phyloP scores from a whole-genome alignment of 1,140 invertebrate species.

The Papilio polytes region DNA sequence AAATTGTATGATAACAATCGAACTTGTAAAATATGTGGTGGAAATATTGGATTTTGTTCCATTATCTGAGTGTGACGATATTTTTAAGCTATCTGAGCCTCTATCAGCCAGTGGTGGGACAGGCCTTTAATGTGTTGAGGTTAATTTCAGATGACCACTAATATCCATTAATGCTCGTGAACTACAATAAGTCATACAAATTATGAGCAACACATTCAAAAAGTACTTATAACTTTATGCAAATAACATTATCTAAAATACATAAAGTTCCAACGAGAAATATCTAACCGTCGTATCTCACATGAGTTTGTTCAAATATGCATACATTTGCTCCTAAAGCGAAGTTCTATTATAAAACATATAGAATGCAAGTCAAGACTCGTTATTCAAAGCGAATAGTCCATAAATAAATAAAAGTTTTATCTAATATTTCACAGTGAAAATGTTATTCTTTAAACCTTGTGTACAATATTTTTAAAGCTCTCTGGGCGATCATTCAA shows the following conservation, averaged over 20 bases:
- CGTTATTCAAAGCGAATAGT: slow-evolving; percentile 3
- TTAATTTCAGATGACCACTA: no score
- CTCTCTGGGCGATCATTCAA: neutral
- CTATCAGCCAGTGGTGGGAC: no score
- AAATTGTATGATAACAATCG: no score
- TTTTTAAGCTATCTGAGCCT: no score
- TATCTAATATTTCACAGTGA: neutral
- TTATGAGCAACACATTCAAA: no score
- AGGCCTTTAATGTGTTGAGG: no score
- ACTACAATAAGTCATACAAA: no score
- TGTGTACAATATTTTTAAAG: neutral
- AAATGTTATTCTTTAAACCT: neutral
- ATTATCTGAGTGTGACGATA: no score
- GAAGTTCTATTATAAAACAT: slow-evolving; percentile 4
- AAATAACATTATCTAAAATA: slow-evolving; percentile 9
- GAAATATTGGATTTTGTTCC: no score
- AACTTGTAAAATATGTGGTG: no score
- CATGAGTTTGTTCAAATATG: slow-evolving; percentile 16
- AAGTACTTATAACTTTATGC: no score
- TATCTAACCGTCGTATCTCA: neutral
- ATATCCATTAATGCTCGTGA: no score
- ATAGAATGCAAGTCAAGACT: slow-evolving; percentile 1
- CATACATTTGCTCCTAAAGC: neutral
- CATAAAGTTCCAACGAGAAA: neutral
- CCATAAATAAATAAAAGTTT: slow-evolving; percentile 17